Evolutionary conservation across 2,113 vertebrate species (phyloP), one percentile per base, ranked within the genome.

Genomic region (Smithornis capensis): DNA sequence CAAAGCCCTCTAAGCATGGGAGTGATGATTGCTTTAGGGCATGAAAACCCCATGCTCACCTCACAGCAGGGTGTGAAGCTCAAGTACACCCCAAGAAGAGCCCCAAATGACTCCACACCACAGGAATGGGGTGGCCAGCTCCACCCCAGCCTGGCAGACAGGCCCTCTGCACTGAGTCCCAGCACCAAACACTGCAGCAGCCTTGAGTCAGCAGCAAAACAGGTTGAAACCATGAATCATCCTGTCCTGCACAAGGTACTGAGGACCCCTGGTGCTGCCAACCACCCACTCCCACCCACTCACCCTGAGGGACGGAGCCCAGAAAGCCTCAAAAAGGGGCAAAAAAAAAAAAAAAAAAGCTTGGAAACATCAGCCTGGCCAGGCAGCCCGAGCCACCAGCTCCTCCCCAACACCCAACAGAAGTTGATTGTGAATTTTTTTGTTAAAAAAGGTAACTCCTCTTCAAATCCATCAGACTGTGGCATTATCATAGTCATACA

Each of bases 401-500:
- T 88, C 79, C 87, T 91, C 2, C 13, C 42, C 0, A 0, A 29
- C 91, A 68, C 42, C 0, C 0, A 92, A 89, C 83, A 95, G 83
- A 75, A 81, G 75, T 31, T 23, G 27, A 90, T 75, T 92, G 80
- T 89, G 35, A 37, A 12, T 42, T 55, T 70, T 75, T 69, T 60
- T 85, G 47, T 65, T n/a, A 12, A n/a, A 65, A 79, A 92, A 92
- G 90, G 91, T 91, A 91, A 71, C 95, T 92, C 71, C 91, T 90
- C 47, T 87, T 89, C 0, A 68, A 94, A 44, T 75, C 80, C 0
- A 8, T 35, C 4, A 5, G 73, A 53, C 92, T 62, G 56, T 0
- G 0, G 90, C 78, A 92, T 96, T 95, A 90, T 96, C 95, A 91
- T 80, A 85, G 87, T 82, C 90, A 93, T 57, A 95, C 89, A 93